phyloP scores from a whole-genome alignment of 2,113 vertebrate species.

The Garra rufa region DNA sequence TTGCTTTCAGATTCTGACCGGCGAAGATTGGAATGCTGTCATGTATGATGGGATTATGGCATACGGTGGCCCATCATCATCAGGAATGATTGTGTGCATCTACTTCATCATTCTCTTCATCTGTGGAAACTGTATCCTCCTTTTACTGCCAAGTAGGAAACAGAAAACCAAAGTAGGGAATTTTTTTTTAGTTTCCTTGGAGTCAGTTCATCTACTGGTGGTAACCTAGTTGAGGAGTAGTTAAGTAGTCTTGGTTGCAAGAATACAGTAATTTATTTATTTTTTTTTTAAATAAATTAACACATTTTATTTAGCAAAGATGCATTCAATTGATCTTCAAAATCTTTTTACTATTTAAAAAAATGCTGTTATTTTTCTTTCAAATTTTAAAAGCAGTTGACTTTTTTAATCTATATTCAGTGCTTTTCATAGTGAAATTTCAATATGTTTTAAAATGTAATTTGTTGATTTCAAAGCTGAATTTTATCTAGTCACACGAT shows the following conservation, averaged over 20 bases:
- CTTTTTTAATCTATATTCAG: not conserved
- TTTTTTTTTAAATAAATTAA: not conserved
- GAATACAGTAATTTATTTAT: too few species aligned
- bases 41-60: constrained; percentile 99
- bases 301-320: not conserved
- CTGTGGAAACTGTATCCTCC: constrained; percentile 98
- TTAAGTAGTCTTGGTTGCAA: too few species aligned
- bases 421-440: too few species aligned
- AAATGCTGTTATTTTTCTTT: not conserved
- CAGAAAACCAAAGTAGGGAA: not conserved
- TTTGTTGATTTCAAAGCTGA: too few species aligned
- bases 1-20: constrained; percentile 89
- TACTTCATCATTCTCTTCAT: constrained; percentile 99
- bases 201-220: not conserved
- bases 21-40: constrained; percentile 98
- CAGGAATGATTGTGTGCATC: constrained; percentile 97
- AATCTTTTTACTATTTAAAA: not conserved
- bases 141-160: not conserved
- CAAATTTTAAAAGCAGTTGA: not conserved
- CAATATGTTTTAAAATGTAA: too few species aligned
- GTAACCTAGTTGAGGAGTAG: not conserved
- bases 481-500: too few species aligned
- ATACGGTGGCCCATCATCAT: constrained; percentile 93
- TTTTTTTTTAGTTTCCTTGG: not conserved
- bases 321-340: too few species aligned